Base-by-base conservation (phyloP, 2,797 vertebrate genomes). In the Dermochelys coriacea region DNA sequence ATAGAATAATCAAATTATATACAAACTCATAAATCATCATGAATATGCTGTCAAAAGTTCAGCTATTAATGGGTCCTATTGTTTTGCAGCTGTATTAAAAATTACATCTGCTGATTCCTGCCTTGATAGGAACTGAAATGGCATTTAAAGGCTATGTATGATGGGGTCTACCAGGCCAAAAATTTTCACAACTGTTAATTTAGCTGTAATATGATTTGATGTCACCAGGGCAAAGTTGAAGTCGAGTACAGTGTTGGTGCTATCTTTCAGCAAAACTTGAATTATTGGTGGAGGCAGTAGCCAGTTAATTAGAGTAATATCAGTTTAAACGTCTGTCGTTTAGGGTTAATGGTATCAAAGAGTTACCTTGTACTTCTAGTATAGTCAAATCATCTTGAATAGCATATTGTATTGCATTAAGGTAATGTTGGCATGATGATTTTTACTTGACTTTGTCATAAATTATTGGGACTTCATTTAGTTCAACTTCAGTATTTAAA, bases 1-100 rank as follows among this genome's bases (percentile, higher is more conserved):
- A 99, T 99, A 98, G 98, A 98, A 99, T 99, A 99, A 99, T 99
- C 98, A 99, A 98, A 99, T 99, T 98, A 98, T 98, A 98, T 98
- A 98, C 98, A 98, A 98, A 98, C 98, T 98, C 98, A 98, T 99
- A 99, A 99, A 98, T 99, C 98, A 99, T 97, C 52, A 51, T 1
- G 95, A 98, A 98, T 97, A 95, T 94, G 97, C 98, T 98, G 98
- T 99, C 98, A 99, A 90, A 98, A 98, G 97, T 97, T 91, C 97
- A 97, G 95, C 98, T 98, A 98, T 98, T 99, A 98, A 98, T 98
- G 98, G 97, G 91, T 97, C 94, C 97, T 97, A 95, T 99, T 99
- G 98, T 99, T 99, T 98, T 97, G 97, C 96, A 97, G 97, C 97
- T 97, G 95, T 98, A 98, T 98, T 98, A 98, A 98, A 98, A 98